Percentiles rank a stretch among this genome's conserved stretches.
These are phyloP conservation scores for Holothuria scabra DNA, from an alignment of 53 echinoderm and acorn worm genomes.

Conservation along the genomic window DNA sequence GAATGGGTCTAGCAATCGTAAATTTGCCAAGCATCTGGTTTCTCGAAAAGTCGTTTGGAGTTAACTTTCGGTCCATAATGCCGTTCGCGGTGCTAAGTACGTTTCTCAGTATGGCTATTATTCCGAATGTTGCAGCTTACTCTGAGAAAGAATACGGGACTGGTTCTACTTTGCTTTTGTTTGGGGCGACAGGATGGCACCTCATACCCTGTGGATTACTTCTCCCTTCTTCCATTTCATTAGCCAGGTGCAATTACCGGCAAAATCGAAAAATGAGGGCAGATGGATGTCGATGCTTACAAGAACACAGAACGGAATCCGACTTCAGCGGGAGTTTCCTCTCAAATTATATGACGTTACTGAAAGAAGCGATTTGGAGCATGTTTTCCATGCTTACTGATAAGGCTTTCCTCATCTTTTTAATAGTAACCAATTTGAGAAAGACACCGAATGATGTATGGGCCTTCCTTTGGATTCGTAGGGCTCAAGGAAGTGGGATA, in stretches of 20 bases:
- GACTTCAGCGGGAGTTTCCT: too few relatives aligned
- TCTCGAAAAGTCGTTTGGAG: neutral
- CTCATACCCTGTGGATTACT: slow-evolving; percentile 13
- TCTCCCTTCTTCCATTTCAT: neutral
- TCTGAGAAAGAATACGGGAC: neutral
- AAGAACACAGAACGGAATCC: too few relatives aligned
- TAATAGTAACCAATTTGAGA: slow-evolving; percentile 21
- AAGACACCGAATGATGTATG: slow-evolving; percentile 37
- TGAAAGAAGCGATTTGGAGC: too few relatives aligned
- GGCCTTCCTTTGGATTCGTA: slow-evolving; percentile 16
- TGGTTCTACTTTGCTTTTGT: neutral
- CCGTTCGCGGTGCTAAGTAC: slow-evolving; percentile 18
- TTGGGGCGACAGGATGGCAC: slow-evolving; percentile 1
- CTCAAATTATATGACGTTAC: too few relatives aligned
- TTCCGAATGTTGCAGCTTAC: neutral
- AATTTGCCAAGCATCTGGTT: neutral
- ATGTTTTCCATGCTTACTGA: too few relatives aligned
- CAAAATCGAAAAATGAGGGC: too few relatives aligned
- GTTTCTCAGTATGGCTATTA: neutral
- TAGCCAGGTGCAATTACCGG: too few relatives aligned
- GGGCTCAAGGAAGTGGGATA: neutral
- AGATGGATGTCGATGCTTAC: too few relatives aligned
- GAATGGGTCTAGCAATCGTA: slow-evolving; percentile 4
- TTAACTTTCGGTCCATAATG: neutral
- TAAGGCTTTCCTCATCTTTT: neutral